Evolutionary conservation across 2,113 vertebrate genomes (phyloP).

Genomic region (Etheostoma cragini): DNA sequence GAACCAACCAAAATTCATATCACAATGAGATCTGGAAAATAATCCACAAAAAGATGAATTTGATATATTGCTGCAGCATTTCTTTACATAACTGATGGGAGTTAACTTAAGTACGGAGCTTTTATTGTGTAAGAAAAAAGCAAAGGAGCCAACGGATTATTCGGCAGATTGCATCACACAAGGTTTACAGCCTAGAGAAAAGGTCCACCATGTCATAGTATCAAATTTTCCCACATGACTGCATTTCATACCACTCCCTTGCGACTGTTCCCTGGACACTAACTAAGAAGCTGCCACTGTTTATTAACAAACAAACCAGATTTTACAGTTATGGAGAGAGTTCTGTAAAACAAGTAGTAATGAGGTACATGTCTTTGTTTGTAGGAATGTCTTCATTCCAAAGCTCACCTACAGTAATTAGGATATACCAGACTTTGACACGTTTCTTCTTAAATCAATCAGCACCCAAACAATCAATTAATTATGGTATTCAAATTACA

Average conservation of each 20-base stretch:
- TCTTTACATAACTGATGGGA: neutral
- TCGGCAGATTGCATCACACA: constrained; percentile 8
- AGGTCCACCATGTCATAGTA: neutral
- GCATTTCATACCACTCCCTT: constrained; percentile 1
- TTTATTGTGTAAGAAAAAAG: neutral
- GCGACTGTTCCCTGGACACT: neutral
- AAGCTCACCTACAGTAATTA: neutral
- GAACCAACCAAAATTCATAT: neutral
- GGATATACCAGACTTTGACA: neutral
- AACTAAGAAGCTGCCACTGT: neutral
- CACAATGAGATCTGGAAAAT: too few relatives aligned
- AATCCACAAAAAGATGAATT: neutral
- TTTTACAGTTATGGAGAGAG: neutral
- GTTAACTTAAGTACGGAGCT: neutral
- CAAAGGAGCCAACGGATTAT: neutral
- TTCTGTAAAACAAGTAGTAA: neutral
- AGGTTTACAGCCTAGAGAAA: neutral
- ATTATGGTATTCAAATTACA: neutral
- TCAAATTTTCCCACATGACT: neutral
- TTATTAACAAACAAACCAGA: neutral
- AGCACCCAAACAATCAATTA: neutral
- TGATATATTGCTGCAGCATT: neutral
- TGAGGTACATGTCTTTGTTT: neutral
- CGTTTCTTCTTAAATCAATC: neutral
- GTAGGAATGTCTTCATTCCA: neutral